Evolutionary conservation across 2,888 invertebrate genomes (phyloP), one percentile per base, ranked within the genome.

Genomic region (Metacarcinus magister): DNA sequence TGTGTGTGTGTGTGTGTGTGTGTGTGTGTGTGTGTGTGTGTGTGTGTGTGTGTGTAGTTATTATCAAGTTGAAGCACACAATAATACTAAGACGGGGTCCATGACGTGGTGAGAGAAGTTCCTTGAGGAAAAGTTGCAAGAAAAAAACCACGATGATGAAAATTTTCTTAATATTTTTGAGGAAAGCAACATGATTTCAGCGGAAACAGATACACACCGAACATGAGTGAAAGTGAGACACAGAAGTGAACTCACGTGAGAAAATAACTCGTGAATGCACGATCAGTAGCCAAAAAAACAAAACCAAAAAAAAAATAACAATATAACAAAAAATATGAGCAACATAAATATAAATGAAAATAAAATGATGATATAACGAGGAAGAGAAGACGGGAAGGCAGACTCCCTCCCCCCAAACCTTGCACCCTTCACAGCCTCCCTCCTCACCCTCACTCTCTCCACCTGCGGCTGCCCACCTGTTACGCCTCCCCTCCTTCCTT

Each of bases 391-490:
- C 67, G n/a, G 3, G 67, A 67, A 3, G 23, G 67, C n/a, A 23
- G 67, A n/a, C n/a, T 67, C 67, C 3, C 67, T 7, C 67, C n/a
- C n/a, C 23, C 23, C n/a, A 67, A n/a, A n/a, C n/a, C n/a, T n/a
- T n/a, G n/a, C 67, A 67, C 67, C 67, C 67, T 67, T 67, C 67
- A n/a, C n/a, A 3, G 19, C 90, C 90, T 90, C 90, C 90, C n/a
- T 44, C 90, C 44, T 90, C 43, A 43, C 90, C 44, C 92, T 60
- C 92, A 39, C 28, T 43, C 92, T 92, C 60, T 32, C 60, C 54
- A 92, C 60, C 54, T 39, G 54, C 92, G 32, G 54, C 92, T 28
- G 54, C 60, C 92, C 60, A 43, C 28, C 54, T 67, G 67, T 67
- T 67, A 39, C 39, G 60, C 39, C 54, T 32, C 60, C 92, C 92